Conservation (phyloP, 2,113 vertebrate species). For the Crypturellus undulatus region DNA sequence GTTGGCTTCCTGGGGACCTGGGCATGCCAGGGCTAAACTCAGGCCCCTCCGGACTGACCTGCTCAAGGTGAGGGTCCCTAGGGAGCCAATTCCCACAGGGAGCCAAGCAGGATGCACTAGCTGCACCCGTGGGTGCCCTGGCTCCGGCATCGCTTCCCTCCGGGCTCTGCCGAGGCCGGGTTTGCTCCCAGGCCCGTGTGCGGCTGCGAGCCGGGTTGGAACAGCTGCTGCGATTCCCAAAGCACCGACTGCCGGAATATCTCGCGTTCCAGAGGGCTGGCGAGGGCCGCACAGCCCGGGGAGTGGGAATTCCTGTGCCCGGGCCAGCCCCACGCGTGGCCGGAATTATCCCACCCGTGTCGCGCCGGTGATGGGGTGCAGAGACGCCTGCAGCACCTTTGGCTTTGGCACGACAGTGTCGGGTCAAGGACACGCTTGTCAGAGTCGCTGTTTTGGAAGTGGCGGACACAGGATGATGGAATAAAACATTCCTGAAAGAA, state of each 20-base stretch:
- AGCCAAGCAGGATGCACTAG: not conserved
- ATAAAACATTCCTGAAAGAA: not conserved
- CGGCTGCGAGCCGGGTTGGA: not conserved
- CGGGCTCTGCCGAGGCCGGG: no score
- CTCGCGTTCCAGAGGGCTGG: constrained; percentile 3
- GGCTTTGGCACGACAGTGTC: not conserved
- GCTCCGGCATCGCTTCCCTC: no score
- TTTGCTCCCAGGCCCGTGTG: no score
- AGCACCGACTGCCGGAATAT: not conserved
- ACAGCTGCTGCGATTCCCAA: constrained; percentile 43
- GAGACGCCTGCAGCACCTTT: not conserved
- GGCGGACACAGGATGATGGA: not conserved
- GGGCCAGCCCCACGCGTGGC: not conserved
- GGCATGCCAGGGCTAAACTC: not conserved
- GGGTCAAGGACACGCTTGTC: not conserved
- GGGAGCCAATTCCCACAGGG: not conserved
- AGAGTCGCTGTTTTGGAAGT: not conserved
- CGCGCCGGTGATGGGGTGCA: not conserved
- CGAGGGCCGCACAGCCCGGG: not conserved
- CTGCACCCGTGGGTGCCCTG: no score
- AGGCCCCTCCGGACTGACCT: not conserved
- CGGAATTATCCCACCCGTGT: not conserved
- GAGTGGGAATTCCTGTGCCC: constrained; percentile 4
- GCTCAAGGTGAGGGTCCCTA: fast-evolving
- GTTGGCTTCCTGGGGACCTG: fast-evolving